Evolutionary conservation across 1,140 invertebrate genomes (phyloP), one percentile per base, ranked within the genome.

Genomic region (Rhagoletis pomonella): DNA sequence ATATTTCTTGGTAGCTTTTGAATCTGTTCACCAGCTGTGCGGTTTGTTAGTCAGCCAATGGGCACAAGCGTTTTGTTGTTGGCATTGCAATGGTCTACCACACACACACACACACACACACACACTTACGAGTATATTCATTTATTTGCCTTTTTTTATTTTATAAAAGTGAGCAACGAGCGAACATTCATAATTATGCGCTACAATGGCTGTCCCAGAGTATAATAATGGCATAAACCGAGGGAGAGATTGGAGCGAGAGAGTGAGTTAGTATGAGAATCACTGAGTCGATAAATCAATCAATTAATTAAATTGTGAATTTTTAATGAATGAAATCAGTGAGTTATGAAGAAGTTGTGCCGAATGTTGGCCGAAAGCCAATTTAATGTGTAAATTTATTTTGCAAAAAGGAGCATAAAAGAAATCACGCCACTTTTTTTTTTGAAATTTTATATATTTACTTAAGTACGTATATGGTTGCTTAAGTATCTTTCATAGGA

Each of bases 11-110:
- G 44, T n/a, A 81, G 47, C 73, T 81, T 81, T 55, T 81, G 44
- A 55, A 81, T 81, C 73, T 81, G 73, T 81, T 81, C 73, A 81
- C 73, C 73, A 73, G 44, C 67, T 47, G 67, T 73, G 67, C 12
- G 73, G 73, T 47, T 81, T 81, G 73, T 81, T 81, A 81, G 73
- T 55, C 47, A n/a, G 73, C 44, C 73, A 81, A 81, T 81, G 50
- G 55, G 73, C n/a, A 42, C 44, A 19, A 55, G 67, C 67, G 67
- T 73, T 73, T 73, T 42, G 67, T 73, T 47, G 39, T 4, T 73
- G 67, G 67, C 10, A 47, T 42, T 73, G 39, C 67, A 42, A 73
- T 39, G 67, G 67, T 73, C 14, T 39, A 39, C 67, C 39, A 73
- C 9, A 42, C 39, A 73, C 39, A n/a, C n/a, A n/a, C n/a, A n/a